Conservation (phyloP, 2,888 invertebrate species). For the Adelognathus sp. region DNA sequence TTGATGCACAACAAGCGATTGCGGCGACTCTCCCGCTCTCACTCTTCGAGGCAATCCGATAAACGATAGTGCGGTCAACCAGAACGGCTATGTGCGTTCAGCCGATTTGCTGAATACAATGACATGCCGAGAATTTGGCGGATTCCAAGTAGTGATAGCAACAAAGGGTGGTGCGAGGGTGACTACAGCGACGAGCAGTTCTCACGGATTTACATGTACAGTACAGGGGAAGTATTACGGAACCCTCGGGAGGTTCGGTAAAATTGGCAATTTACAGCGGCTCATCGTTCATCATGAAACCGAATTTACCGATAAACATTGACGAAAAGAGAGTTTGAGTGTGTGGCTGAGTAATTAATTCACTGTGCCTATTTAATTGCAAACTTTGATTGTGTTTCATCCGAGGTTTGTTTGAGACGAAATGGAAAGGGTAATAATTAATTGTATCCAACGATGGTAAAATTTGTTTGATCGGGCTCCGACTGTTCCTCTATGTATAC, state of each 20-base stretch:
- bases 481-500: no score
- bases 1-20: slow-evolving; percentile 11
- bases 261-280: not conserved
- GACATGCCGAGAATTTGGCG: slow-evolving; percentile 5
- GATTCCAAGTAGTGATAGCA: not conserved
- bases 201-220: slow-evolving; percentile 1
- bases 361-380: no score
- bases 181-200: not conserved
- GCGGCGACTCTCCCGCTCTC: not conserved
- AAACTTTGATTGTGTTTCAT: no score
- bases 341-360: no score
- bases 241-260: not conserved
- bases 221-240: not conserved
- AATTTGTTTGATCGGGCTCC: no score
- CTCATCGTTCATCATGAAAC: not conserved
- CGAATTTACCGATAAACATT: not conserved
- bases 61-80: slow-evolving; percentile 33
- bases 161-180: not conserved
- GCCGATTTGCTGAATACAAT: slow-evolving; percentile 41
- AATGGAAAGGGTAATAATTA: no score
- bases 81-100: slow-evolving; percentile 27
- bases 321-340: no score
- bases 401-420: no score
- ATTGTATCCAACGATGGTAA: no score
- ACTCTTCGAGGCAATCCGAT: not conserved